Conservation (phyloP, 2,888 invertebrate genomes). For the Drosophila stalkeri region DNA sequence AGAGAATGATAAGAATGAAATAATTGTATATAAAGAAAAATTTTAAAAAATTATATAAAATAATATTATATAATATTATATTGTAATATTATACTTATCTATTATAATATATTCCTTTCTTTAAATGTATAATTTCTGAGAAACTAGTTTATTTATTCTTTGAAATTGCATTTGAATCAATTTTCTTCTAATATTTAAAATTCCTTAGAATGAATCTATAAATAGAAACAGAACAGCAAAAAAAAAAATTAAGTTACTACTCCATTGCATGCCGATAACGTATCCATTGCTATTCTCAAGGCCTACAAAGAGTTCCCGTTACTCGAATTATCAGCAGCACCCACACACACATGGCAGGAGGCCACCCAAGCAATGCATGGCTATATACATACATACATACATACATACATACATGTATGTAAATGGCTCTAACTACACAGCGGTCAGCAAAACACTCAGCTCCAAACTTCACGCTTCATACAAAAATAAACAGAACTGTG, state of each 20-base stretch:
- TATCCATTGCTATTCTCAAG: not conserved
- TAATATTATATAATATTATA: too few species aligned
- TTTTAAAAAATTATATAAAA: too few species aligned
- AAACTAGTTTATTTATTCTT: not conserved
- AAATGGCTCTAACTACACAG: conserved; percentile 39
- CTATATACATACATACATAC: conserved; percentile 10
- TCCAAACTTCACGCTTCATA: conserved; percentile 33
- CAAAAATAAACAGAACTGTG: conserved; percentile 53
- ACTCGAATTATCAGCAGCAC: conserved; percentile 58
- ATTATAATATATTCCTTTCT: too few species aligned
- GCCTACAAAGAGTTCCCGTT: conserved; percentile 35
- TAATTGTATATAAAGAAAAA: too few species aligned
- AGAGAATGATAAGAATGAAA: not conserved
- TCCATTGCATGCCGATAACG: conserved; percentile 4
- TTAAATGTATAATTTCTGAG: not conserved
- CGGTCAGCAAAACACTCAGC: conserved; percentile 17
- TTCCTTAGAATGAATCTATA: not conserved
- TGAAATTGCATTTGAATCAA: not conserved
- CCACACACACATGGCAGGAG: conserved; percentile 39
- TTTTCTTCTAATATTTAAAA: not conserved
- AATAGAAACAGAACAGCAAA: not conserved
- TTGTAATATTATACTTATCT: too few species aligned
- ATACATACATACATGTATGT: not conserved
- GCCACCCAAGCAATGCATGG: conserved; percentile 66
- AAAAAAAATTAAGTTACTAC: not conserved